Evolutionary conservation across 2,797 vertebrate genomes (phyloP).

Genomic region (Premnoplex brunnescens): DNA sequence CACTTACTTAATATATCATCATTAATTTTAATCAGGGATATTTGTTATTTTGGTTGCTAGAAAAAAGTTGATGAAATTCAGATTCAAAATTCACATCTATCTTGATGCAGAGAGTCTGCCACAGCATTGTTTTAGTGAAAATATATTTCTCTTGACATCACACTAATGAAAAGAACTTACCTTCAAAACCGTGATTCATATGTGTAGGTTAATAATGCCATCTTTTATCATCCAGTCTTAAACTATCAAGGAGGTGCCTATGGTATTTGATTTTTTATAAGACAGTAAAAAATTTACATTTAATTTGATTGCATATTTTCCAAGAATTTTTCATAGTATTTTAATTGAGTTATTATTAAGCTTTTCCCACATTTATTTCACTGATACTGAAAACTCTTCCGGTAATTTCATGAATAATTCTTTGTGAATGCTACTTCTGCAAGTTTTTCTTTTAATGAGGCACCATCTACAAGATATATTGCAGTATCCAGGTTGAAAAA

Average conservation of each 20-base stretch:
- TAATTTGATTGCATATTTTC: background rate
- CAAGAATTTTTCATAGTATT: background rate
- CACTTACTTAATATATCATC: conserved; percentile 36
- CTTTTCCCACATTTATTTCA: background rate
- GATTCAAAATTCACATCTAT: conserved; percentile 20
- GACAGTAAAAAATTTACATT: background rate
- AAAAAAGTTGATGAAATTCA: conserved; percentile 31
- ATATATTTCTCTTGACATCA: background rate
- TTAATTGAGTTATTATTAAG: background rate
- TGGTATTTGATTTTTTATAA: background rate
- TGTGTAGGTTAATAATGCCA: background rate
- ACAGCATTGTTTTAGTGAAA: background rate
- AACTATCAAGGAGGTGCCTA: background rate
- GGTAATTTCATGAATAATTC: background rate
- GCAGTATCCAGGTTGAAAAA: background rate
- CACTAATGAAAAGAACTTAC: conserved; percentile 6
- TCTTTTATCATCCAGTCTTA: background rate
- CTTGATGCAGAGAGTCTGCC: background rate
- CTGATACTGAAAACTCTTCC: background rate
- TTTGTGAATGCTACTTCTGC: background rate
- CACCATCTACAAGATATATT: background rate
- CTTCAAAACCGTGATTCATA: background rate
- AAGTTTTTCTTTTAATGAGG: background rate
- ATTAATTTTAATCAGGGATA: conserved; percentile 57
- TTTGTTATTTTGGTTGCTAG: background rate